These are phyloP conservation scores for Ammospiza caudacuta DNA, from an alignment of 2,113 vertebrate genomes.

Conservation along the genomic window DNA sequence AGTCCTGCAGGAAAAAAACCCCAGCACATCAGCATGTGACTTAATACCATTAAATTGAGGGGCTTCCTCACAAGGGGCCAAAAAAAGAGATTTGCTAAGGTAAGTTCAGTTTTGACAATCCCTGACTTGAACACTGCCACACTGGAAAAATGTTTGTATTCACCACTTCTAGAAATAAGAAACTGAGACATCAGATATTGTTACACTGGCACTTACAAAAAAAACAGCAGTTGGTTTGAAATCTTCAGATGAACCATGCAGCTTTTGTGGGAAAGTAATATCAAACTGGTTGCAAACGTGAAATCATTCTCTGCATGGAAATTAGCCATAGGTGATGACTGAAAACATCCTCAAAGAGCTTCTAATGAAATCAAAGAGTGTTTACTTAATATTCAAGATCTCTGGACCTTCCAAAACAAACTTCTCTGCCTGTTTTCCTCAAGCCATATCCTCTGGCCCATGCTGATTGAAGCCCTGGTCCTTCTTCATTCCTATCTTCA, in stretches of 20 bases:
- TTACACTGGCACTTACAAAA: background rate
- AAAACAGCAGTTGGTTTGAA: rapidly evolving
- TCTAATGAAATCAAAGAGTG: background rate
- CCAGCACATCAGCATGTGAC: rapidly evolving
- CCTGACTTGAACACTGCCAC: background rate
- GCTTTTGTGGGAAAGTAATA: background rate
- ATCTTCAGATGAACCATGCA: rapidly evolving
- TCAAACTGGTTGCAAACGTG: background rate
- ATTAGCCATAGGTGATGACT: background rate
- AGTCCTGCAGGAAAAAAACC: background rate
- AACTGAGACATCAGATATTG: background rate
- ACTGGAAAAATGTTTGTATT: background rate
- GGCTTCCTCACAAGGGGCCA: background rate
- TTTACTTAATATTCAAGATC: background rate
- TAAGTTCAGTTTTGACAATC: background rate
- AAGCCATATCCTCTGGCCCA: background rate
- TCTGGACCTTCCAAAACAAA: background rate
- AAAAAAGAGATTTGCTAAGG: background rate
- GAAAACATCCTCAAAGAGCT: background rate
- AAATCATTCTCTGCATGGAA: background rate
- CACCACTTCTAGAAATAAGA: background rate
- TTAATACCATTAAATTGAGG: background rate
- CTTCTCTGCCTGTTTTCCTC: background rate
- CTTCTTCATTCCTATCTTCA: background rate
- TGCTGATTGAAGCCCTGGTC: background rate